Conservation (phyloP, 2,113 vertebrate genomes). For the Probosciger aterrimus region DNA sequence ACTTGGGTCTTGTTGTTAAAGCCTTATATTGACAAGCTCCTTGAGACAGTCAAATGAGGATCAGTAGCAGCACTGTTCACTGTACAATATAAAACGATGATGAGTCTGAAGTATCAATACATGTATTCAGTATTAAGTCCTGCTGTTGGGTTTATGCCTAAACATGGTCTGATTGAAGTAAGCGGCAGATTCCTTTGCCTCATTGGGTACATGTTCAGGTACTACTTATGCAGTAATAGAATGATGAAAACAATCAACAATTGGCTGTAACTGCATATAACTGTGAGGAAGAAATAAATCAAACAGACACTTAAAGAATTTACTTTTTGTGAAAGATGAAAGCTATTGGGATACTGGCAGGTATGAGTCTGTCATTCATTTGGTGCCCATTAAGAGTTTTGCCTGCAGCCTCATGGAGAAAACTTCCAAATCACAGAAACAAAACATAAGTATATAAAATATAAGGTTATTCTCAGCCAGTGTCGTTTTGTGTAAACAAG, state of each 20-base stretch:
- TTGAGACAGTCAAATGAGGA: neutral
- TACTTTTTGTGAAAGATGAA: neutral
- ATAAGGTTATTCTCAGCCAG: neutral
- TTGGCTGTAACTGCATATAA: constrained; percentile 30
- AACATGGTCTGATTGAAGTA: neutral
- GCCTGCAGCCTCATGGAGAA: neutral
- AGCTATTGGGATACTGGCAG: neutral
- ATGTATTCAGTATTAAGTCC: neutral
- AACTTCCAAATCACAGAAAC: neutral
- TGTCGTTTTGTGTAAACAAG: neutral
- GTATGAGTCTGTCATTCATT: constrained; percentile 1
- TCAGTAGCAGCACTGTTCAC: neutral
- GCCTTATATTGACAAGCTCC: neutral
- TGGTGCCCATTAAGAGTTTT: neutral
- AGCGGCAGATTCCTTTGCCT: neutral
- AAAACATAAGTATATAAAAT: neutral
- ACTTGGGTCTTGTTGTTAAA: neutral
- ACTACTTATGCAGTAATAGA: neutral
- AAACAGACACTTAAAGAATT: constrained; percentile 34
- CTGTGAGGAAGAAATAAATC: constrained; percentile 47
- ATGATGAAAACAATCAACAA: neutral
- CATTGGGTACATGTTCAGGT: neutral
- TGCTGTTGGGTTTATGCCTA: neutral
- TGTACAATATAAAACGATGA: neutral
- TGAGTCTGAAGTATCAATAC: neutral